phyloP scores from a whole-genome alignment of 2,797 vertebrate species.

The Apogon talboti region DNA sequence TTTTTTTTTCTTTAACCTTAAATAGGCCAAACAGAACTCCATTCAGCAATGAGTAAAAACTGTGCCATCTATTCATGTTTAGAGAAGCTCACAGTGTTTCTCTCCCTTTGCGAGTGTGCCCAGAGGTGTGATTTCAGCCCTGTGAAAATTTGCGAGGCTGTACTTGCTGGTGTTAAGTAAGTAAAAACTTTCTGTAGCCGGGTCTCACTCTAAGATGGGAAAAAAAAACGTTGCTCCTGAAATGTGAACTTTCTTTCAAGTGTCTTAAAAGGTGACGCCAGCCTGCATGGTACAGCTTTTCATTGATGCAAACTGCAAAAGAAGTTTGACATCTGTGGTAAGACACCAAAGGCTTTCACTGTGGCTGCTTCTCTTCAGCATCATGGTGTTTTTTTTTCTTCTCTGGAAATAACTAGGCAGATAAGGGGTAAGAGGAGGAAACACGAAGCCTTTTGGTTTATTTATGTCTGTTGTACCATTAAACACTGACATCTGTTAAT shows the following conservation, averaged over 20 bases:
- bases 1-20: slow-evolving; percentile 23
- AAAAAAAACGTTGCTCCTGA: slow-evolving; percentile 15
- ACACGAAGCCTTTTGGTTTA: background rate
- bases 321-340: slow-evolving; percentile 27
- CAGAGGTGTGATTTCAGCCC: slow-evolving; percentile 39
- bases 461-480: slow-evolving; percentile 19
- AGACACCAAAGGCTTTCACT: slow-evolving; percentile 15
- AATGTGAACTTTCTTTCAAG: slow-evolving; percentile 36
- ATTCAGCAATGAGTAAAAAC: slow-evolving; percentile 36
- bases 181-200: slow-evolving; percentile 20
- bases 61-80: slow-evolving; percentile 30
- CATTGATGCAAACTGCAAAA: slow-evolving; percentile 32
- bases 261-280: slow-evolving; percentile 34
- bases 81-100: slow-evolving; percentile 8
- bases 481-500: slow-evolving; percentile 32
- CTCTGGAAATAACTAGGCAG: slow-evolving; percentile 31
- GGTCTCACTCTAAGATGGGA: slow-evolving; percentile 17
- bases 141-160: slow-evolving; percentile 14
- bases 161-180: slow-evolving; percentile 25
- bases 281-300: slow-evolving; percentile 22
- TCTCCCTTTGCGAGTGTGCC: slow-evolving; percentile 28
- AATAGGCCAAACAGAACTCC: slow-evolving; percentile 22
- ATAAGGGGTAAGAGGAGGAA: background rate
- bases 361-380: slow-evolving; percentile 7
- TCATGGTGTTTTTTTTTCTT: slow-evolving; percentile 9